Evolutionary conservation across 1,140 invertebrate genomes (phyloP).

Genomic region (Magallana angulata): DNA sequence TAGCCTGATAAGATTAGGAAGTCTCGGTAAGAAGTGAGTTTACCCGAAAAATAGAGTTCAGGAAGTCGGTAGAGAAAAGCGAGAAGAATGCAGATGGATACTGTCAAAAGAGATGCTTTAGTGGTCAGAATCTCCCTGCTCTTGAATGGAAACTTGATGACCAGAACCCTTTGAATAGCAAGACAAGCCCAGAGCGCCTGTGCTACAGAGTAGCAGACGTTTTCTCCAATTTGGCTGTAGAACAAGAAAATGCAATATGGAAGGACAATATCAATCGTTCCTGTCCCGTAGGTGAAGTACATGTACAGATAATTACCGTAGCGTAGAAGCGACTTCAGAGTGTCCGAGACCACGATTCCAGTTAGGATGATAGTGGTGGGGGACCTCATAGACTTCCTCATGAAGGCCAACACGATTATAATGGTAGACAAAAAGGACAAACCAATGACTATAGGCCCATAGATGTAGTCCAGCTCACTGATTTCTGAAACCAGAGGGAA

Average conservation of each 20-base stretch:
- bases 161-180: constrained; percentile 25
- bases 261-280: neutral
- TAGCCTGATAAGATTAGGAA: neutral
- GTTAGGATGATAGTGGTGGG: constrained; percentile 2
- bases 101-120: constrained; percentile 26
- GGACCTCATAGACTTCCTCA: constrained; percentile 19
- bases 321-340: neutral
- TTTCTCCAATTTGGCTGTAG: neutral
- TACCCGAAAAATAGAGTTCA: neutral
- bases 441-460: neutral
- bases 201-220: neutral
- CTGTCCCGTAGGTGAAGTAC: constrained; percentile 14
- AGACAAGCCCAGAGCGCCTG: constrained; percentile 8
- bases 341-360: constrained; percentile 1
- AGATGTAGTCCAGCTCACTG: constrained; percentile 7
- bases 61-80: constrained; percentile 7
- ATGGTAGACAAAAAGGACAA: constrained; percentile 7
- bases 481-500: constrained; percentile 2
- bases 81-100: constrained; percentile 6
- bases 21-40: neutral
- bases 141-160: constrained; percentile 26
- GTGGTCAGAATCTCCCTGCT: constrained; percentile 7
- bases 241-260: constrained; percentile 29
- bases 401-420: constrained; percentile 2
- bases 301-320: constrained; percentile 36